Percentiles rank a stretch among this genome's conserved stretches.
These are phyloP conservation scores for Miichthys miiuy DNA, from an alignment of 2,797 vertebrate genomes.

Conservation along the genomic window DNA sequence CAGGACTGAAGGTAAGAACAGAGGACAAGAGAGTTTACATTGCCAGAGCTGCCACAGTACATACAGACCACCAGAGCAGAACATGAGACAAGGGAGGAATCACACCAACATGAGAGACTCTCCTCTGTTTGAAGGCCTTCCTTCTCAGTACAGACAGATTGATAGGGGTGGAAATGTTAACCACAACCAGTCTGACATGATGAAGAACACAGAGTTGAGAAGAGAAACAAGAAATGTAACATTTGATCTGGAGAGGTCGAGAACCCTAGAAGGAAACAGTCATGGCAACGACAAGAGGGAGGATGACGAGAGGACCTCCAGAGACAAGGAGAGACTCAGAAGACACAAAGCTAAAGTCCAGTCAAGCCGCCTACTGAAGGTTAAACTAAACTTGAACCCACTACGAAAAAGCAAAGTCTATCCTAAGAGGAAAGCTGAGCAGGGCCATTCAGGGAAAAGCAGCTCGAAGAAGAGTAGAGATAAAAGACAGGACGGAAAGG, in stretches of 20 bases:
- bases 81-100: conserved; percentile 27
- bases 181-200: conserved; percentile 59
- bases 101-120: conserved; percentile 40
- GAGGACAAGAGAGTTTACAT: conserved; percentile 47
- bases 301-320: conserved; percentile 5
- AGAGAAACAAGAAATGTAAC: conserved; percentile 80
- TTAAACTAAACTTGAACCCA: conserved; percentile 88
- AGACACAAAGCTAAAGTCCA: conserved; percentile 70
- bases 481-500: conserved; percentile 42
- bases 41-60: conserved; percentile 74
- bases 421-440: conserved; percentile 75
- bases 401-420: conserved; percentile 85
- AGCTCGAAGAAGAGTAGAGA: conserved; percentile 59
- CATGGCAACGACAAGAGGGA: conserved; percentile 3
- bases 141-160: conserved; percentile 33
- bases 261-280: conserved; percentile 18
- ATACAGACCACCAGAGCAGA: conserved; percentile 57
- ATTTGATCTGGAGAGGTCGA: conserved; percentile 77
- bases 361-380: conserved; percentile 74
- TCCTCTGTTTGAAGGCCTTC: conserved; percentile 16
- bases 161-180: conserved; percentile 65
- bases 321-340: conserved; percentile 45
- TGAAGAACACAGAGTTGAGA: conserved; percentile 37
- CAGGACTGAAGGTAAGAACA: conserved; percentile 35
- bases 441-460: conserved; percentile 36